phyloP scores from a whole-genome alignment of 1,140 invertebrate genomes.

The Hydropsyche tenuis region DNA sequence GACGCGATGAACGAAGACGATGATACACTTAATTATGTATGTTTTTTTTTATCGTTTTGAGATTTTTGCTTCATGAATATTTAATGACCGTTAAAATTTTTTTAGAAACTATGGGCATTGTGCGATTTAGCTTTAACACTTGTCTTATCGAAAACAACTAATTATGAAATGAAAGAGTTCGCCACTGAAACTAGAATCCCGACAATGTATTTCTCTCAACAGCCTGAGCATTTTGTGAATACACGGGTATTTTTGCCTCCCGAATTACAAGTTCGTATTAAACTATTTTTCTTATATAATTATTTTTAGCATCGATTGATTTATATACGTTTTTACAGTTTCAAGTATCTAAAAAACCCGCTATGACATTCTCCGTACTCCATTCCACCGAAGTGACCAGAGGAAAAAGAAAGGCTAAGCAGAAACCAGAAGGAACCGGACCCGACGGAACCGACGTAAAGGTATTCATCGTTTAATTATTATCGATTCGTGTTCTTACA shows the following conservation, averaged over 20 bases:
- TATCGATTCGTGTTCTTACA: background rate
- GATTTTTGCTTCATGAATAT: background rate
- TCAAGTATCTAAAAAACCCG: slow-evolving; percentile 62
- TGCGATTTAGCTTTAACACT: slow-evolving; percentile 93
- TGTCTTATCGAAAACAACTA: slow-evolving; percentile 84
- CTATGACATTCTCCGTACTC: slow-evolving; percentile 57
- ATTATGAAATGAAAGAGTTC: slow-evolving; percentile 88
- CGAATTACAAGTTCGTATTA: slow-evolving; percentile 66
- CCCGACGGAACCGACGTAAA: slow-evolving; percentile 69
- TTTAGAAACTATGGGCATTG: slow-evolving; percentile 93
- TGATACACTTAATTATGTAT: slow-evolving; percentile 78
- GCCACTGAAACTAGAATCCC: slow-evolving; percentile 83
- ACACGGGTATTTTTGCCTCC: slow-evolving; percentile 72
- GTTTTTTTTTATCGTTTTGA: background rate
- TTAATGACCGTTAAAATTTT: too few relatives aligned
- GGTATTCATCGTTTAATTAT: slow-evolving; percentile 57
- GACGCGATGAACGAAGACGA: slow-evolving; percentile 85
- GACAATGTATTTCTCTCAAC: slow-evolving; percentile 83
- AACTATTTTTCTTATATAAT: slow-evolving; percentile 12
- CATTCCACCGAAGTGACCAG: slow-evolving; percentile 51
- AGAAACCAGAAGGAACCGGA: slow-evolving; percentile 64
- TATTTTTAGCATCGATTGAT: slow-evolving; percentile 5
- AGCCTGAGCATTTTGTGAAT: slow-evolving; percentile 75
- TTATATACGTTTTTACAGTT: slow-evolving; percentile 46
- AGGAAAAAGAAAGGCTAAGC: slow-evolving; percentile 60